Evolutionary conservation across 2,888 invertebrate species (phyloP).

Genomic region (Cepaea hortensis): DNA sequence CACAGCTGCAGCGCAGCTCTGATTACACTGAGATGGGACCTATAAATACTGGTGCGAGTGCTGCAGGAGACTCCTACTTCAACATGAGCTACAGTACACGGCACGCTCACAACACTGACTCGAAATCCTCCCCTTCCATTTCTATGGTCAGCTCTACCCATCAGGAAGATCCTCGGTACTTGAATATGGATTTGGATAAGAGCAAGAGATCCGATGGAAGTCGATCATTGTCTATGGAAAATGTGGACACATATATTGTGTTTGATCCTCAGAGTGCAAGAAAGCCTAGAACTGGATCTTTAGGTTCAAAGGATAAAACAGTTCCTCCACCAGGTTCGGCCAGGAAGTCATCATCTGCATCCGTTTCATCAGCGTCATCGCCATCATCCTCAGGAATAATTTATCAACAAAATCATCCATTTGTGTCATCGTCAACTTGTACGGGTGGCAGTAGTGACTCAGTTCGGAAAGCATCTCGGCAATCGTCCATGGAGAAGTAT

Average conservation of each 20-base stretch:
- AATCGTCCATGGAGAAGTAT: conserved; percentile 46
- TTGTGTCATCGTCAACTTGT: conserved; percentile 28
- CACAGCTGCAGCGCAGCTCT: conserved; percentile 34
- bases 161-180: conserved; percentile 35
- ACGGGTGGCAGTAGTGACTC: conserved; percentile 46
- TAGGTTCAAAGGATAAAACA: conserved; percentile 45
- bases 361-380: conserved; percentile 2
- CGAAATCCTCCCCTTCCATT: background rate
- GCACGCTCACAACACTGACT: background rate
- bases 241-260: conserved; percentile 52
- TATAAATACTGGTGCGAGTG: background rate
- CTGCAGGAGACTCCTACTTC: conserved; percentile 32
- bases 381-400: conserved; percentile 14
- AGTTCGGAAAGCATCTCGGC: conserved; percentile 25
- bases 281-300: conserved; percentile 46
- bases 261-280: conserved; percentile 48
- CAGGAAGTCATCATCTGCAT: conserved; percentile 33
- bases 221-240: conserved; percentile 40
- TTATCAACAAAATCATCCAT: background rate
- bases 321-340: conserved; percentile 34
- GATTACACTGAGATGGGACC: conserved; percentile 63
- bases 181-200: conserved; percentile 47
- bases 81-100: conserved; percentile 31
- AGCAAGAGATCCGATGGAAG: background rate
- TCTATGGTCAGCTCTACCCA: background rate